phyloP scores from a whole-genome alignment of 2,113 vertebrate species.

The Pampusana beccarii region DNA sequence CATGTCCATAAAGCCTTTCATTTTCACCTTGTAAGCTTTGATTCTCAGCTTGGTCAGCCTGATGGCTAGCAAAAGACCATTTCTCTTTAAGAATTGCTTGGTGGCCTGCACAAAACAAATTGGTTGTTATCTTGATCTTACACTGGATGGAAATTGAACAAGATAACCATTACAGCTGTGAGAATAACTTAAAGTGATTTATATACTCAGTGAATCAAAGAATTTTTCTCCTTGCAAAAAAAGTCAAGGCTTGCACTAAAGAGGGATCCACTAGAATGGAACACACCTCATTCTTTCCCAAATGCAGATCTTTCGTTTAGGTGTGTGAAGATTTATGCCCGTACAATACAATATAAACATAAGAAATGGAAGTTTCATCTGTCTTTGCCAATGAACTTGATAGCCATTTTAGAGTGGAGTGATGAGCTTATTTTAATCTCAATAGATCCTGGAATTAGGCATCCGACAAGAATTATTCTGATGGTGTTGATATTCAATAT shows the following conservation, averaged over 20 bases:
- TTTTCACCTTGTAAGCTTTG: background rate
- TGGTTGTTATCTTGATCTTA: background rate
- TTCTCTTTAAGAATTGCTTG: background rate
- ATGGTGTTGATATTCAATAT: background rate
- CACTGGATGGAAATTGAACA: background rate
- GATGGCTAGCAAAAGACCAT: background rate
- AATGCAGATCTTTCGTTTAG: background rate
- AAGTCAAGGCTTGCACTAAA: background rate
- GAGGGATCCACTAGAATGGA: background rate
- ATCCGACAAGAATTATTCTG: background rate
- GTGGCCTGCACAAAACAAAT: constrained; percentile 15
- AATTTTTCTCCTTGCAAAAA: background rate
- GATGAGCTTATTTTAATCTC: background rate
- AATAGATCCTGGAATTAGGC: background rate
- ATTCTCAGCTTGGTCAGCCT: background rate
- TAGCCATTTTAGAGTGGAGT: background rate
- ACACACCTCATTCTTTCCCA: background rate
- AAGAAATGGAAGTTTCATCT: background rate
- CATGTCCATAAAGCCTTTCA: background rate
- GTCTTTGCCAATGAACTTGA: background rate
- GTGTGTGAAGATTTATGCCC: background rate
- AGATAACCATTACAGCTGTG: background rate
- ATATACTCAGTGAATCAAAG: background rate
- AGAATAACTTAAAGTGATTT: constrained; percentile 23
- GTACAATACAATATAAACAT: background rate